Evolutionary conservation across 2,888 invertebrate genomes (phyloP), one percentile per base, ranked within the genome.

Genomic region (Listrodromus nycthemerus): DNA sequence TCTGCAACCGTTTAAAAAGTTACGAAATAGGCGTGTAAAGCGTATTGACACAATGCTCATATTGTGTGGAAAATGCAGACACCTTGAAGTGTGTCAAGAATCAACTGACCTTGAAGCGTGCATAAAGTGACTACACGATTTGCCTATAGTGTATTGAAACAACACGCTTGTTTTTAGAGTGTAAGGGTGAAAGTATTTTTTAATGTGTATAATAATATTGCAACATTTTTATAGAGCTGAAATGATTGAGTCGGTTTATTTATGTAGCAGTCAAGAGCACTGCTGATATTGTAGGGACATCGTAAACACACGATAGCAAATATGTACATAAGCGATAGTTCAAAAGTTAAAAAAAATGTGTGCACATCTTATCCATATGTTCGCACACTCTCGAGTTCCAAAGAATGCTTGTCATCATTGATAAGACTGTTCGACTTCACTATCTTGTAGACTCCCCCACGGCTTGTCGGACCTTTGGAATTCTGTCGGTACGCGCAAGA

Each of bases 321-420:
- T 8, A n/a, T n/a, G n/a, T n/a, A 37, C 37, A 8, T n/a, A 21
- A n/a, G 33, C 27, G 21, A 63, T 63, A 30, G 58, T 13, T 41
- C 50, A 1, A 0, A 48, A 52, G 41, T 7, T 19, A 21, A 52
- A 67, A 45, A 66, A 73, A 48, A 37, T 2, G 13, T 21, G 16
- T 16, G 3, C 21, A 16, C 69, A 19, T 30, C 21, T 37, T 37
- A 19, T 27, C 30, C 37, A 27, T 50, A 13, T 48, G 58, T 41
- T 27, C 24, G 52, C 37, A 30, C 24, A 50, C 16, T 50, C 52
- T 45, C 70, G 16, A 55, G 61, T 45, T 27, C 71, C 65, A 55
- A 80, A 82, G 73, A 82, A 85, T 82, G 70, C 76, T 82, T 79
- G 66, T 52, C 24, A 66, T 75, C 24, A 27, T 27, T 50, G 82